Conservation (phyloP, 1,140 invertebrate genomes). For the Tachypleus tridentatus region DNA sequence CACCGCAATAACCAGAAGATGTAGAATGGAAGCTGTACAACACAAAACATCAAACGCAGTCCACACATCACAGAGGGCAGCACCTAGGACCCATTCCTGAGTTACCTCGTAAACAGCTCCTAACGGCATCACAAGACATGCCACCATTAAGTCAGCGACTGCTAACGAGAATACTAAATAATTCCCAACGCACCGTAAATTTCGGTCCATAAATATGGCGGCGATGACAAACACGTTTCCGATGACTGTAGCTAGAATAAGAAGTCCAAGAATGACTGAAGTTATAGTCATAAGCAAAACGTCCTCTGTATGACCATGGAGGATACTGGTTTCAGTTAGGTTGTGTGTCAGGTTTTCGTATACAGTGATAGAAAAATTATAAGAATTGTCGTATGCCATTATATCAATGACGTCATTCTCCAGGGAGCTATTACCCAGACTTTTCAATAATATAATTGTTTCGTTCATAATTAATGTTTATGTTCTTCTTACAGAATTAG, state of each 20-base stretch:
- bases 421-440: no score
- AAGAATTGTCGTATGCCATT: no score
- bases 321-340: no score
- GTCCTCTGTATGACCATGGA: no score
- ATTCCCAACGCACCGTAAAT: conserved; percentile 73
- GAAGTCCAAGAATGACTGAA: neutral
- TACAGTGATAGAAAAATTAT: no score
- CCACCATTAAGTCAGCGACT: conserved; percentile 71
- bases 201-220: conserved; percentile 75
- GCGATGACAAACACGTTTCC: conserved; percentile 91
- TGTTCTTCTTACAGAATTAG: no score
- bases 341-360: no score
- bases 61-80: conserved; percentile 85
- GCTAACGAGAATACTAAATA: conserved; percentile 76
- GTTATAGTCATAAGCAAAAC: no score
- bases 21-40: conserved; percentile 85
- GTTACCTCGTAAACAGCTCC: conserved; percentile 62
- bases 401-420: no score
- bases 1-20: conserved; percentile 84
- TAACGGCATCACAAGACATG: conserved; percentile 72
- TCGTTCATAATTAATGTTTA: no score
- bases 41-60: conserved; percentile 81
- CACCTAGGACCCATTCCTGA: conserved; percentile 67
- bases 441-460: no score
- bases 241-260: conserved; percentile 30